Base-by-base conservation (phyloP, 2,797 vertebrate species). In the Propithecus perrieri region DNA sequence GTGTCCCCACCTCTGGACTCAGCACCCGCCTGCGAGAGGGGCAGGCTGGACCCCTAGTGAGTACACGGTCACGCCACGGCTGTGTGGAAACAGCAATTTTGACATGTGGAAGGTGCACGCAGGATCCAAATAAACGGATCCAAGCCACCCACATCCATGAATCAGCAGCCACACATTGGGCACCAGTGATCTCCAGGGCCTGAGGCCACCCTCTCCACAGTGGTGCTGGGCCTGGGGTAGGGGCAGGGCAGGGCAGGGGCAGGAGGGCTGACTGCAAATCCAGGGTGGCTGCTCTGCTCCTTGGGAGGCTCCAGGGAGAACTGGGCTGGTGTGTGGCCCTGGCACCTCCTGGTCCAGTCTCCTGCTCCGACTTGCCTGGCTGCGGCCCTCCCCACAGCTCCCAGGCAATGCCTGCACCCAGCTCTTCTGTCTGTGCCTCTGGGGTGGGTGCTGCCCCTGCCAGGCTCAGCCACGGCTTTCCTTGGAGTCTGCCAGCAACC, bases 281-380 rank as follows among this genome's bases (percentile, higher is more conserved):
- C 18, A 4, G 90, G 78, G 72, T 7, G 17, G 85, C 61, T 24
- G 22, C 53, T 86, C 69, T 93, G 74, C n/a, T 46, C 50, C 84
- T 48, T 41, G 0, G 28, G 0, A 78, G 78, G 63, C 65, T 91
- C 57, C 30, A 50, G 67, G 80, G 83, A 89, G 88, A 93, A 72
- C 24, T 4, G 10, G 74, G 94, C 35, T 0, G 2, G 89, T 89
- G 89, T 95, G 95, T 93, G 93, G 93, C 93, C 96, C 95, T 91
- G 83, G 96, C 85, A 93, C 20, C 86, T 30, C 87, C 65, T 13
- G 78, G 59, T 59, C 84, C 41, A 4, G 38, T 63, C 65, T 86
- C 76, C 84, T 94, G 93, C 93, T 85, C 96, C 14, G 41, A 97
- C 96, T 88, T 93, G 96, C 91, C 59, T 17, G 2, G 71, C 75